phyloP scores from a whole-genome alignment of 2,797 vertebrate species.

The Sparidentex hasta region DNA sequence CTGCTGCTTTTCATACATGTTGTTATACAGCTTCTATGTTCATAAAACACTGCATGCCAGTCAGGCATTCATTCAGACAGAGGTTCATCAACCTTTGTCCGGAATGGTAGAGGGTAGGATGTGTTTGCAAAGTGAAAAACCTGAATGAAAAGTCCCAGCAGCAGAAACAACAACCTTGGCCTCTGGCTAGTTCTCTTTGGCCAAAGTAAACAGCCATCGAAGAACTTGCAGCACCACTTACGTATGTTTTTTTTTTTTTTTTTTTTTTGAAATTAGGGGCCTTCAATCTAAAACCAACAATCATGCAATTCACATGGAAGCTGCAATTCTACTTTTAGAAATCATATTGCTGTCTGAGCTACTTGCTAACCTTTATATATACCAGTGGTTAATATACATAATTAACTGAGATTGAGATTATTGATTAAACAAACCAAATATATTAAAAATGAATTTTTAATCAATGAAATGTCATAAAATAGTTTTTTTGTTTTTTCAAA shows the following conservation, averaged over 20 bases:
- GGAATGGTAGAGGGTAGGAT: constrained; percentile 54
- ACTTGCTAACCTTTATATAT: too few species aligned
- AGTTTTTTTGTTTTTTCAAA: too few species aligned
- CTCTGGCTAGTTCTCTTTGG: constrained; percentile 66
- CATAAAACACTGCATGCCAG: constrained; percentile 58
- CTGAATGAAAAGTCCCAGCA: constrained; percentile 81
- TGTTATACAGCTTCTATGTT: constrained; percentile 37
- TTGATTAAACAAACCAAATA: too few species aligned
- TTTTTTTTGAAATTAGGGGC: not conserved
- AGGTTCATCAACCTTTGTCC: constrained; percentile 85
- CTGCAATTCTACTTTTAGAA: not conserved
- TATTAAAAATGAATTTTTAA: too few species aligned
- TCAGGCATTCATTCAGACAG: constrained; percentile 67
- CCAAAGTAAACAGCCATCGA: constrained; percentile 78
- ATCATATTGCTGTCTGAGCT: too few species aligned
- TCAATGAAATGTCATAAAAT: too few species aligned
- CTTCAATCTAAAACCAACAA: constrained; percentile 5
- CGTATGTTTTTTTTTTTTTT: constrained; percentile 20
- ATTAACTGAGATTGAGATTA: too few species aligned
- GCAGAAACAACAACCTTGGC: constrained; percentile 85
- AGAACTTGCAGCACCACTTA: constrained; percentile 68
- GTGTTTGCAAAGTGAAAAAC: constrained; percentile 83
- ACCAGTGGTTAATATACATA: not conserved
- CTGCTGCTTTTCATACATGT: constrained; percentile 12
- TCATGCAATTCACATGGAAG: not conserved